phyloP scores from a whole-genome alignment of 2,888 invertebrate species.

The Dilophus febrilis region DNA sequence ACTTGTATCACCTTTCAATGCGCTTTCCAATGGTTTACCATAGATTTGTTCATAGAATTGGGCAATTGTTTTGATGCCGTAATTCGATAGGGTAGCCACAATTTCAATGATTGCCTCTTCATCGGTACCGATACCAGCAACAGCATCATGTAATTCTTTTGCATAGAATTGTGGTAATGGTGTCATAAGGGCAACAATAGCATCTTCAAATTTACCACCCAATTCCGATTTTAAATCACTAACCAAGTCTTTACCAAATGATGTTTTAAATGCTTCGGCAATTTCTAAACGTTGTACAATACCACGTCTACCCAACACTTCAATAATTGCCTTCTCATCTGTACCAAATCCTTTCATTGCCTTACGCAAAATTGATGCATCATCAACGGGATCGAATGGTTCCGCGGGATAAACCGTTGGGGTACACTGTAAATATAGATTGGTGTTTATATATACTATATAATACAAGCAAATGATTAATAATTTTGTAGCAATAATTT shows the following conservation, averaged over 20 bases:
- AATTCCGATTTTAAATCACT: slow-evolving; percentile 78
- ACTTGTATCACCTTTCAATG: slow-evolving; percentile 81
- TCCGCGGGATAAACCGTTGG: slow-evolving; percentile 78
- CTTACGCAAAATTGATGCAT: slow-evolving; percentile 68
- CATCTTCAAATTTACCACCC: slow-evolving; percentile 77
- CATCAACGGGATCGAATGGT: slow-evolving; percentile 68
- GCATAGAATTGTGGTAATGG: slow-evolving; percentile 82
- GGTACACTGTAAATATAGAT: slow-evolving; percentile 70
- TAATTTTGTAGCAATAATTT: too few relatives aligned
- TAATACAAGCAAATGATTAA: too few relatives aligned
- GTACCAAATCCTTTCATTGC: slow-evolving; percentile 91
- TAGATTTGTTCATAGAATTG: slow-evolving; percentile 75
- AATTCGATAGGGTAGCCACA: slow-evolving; percentile 78
- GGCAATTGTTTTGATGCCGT: slow-evolving; percentile 70
- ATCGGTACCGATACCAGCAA: slow-evolving; percentile 73
- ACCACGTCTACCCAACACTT: slow-evolving; percentile 72
- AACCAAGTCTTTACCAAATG: slow-evolving; percentile 75
- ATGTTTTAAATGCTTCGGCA: slow-evolving; percentile 76
- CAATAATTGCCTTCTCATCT: slow-evolving; percentile 81
- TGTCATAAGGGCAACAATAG: slow-evolving; percentile 79
- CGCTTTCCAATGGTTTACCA: slow-evolving; percentile 63
- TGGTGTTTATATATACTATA: too few relatives aligned
- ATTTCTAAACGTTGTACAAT: slow-evolving; percentile 85
- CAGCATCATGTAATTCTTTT: slow-evolving; percentile 73
- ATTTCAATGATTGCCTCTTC: slow-evolving; percentile 77